Base-by-base conservation (phyloP, 2,113 vertebrate species). In the Chlamydotis undulata region DNA sequence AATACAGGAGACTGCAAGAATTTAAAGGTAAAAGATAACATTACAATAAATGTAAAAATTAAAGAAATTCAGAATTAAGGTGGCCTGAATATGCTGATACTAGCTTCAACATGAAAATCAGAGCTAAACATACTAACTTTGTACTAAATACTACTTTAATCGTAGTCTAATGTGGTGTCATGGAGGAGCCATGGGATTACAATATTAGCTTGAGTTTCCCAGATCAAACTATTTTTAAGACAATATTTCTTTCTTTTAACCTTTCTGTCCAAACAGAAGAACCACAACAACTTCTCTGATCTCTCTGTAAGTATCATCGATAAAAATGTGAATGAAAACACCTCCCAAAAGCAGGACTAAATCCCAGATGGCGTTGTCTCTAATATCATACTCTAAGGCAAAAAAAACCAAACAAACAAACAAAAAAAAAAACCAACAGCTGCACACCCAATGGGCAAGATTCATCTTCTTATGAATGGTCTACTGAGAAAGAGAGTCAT, bases 11-110 rank as follows among this genome's bases (percentile, higher is more conserved):
- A 33, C 12, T 37, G 5, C 15, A 82, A 63, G 13, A 81, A 74
- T 53, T 55, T 37, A 49, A 86, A 4, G 5, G 9, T 63, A 61
- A 65, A 65, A 31, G 3, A 12, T 26, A 53, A 33, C 0, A 0
- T 26, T 73, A 25, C 3, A 7, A 49, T 26, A 18, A 45, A 53
- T 3, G 3, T 5, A 52, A 74, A 83, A 73, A 59, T 7, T 4
- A 49, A 69, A 56, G 35, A 63, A 83, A 53, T 5, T 65, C 41
- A 41, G 23, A 80, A 64, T 65, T 64, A 73, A 43, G 10, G 24
- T 33, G 23, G 7, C 13, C 17, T 87, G 64, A 77, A 73, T 31
- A 7, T 18, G 17, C 21, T 49, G 33, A 9, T 26, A 50, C 23
- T 69, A 52, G 3, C 56, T 75, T 39, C 37, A 49, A 21, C 6